Base-by-base conservation (phyloP, 1,140 invertebrate species). In the Listronotus oregonensis region DNA sequence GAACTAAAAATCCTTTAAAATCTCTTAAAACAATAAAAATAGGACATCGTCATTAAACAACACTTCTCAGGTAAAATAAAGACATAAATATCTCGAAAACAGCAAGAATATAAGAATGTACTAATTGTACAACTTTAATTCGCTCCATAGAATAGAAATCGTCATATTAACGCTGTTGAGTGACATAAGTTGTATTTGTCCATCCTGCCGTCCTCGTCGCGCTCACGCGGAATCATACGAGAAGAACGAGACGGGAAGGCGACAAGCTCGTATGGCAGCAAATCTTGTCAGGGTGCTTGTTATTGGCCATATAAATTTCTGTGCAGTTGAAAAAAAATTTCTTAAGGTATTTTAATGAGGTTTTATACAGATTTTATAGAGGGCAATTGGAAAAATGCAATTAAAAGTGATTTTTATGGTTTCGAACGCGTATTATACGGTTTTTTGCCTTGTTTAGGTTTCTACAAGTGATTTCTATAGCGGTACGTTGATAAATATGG, bases 91-190 rank as follows among this genome's bases (percentile, higher is more conserved):
- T 50, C 49, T 10, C 15, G 42, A 51, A 66, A 57, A 68, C 47
- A 57, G 52, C 18, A 62, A 71, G 69, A 71, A 71, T 69, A 69
- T 67, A 66, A 71, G 66, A 68, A 71, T 68, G 66, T 68, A 64
- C 67, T 71, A 71, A 71, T 71, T 71, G 69, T 66, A 69, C 63
- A 62, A 63, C 31, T 60, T 71, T 71, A 71, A 71, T 71, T 66
- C 63, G 62, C 59, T 66, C 66, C 64, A 57, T 64, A 64, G 69
- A 71, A 71, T 71, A 71, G 69, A 65, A 71, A 71, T 71, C 69
- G 69, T 71, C 67, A 67, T 71, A 71, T 71, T 71, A 71, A 66
- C 56, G 63, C 62, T 63, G 56, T 40, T 21, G 34, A 44, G 55
- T 62, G 59, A 64, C 54, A 67, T 54, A 63, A 57, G 50, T 46